A percentile compares a stretch with the other conserved stretches of the same genome.
These are phyloP conservation scores for Diaprepes abbreviatus DNA, from an alignment of 2,888 invertebrate genomes.

Conservation along the genomic window DNA sequence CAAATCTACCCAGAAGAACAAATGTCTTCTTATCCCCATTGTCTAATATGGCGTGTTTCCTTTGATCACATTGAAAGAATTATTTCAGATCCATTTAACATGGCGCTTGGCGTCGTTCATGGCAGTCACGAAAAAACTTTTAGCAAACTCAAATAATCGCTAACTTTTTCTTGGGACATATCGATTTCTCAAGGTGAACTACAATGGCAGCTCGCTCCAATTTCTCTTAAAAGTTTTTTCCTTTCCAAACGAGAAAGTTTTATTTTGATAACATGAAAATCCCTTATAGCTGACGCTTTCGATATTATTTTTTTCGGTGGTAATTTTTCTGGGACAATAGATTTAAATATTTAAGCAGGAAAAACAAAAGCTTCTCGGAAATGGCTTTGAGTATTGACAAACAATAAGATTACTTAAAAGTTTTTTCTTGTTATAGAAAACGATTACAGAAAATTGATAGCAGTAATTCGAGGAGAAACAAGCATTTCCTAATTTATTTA, in stretches of 20 bases:
- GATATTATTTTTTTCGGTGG: constrained; percentile 13
- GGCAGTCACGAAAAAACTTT: constrained; percentile 63
- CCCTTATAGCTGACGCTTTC: constrained; percentile 13
- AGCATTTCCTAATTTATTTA: too few relatives aligned
- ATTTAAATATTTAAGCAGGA: constrained; percentile 14
- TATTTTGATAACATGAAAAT: constrained; percentile 25
- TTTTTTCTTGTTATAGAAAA: not conserved
- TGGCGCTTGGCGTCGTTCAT: constrained; percentile 57
- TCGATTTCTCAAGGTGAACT: constrained; percentile 55
- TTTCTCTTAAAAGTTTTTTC: constrained; percentile 39
- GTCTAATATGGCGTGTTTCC: constrained; percentile 60
- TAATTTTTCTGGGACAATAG: constrained; percentile 16
- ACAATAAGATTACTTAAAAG: constrained; percentile 3
- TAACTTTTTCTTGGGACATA: constrained; percentile 52
- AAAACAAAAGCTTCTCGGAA: constrained; percentile 5
- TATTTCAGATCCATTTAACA: constrained; percentile 69
- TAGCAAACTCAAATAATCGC: constrained; percentile 59
- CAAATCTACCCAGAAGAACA: not conserved
- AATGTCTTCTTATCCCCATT: constrained; percentile 6
- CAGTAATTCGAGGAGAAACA: too few relatives aligned
- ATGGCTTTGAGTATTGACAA: constrained; percentile 4
- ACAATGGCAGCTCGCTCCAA: constrained; percentile 39
- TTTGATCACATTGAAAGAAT: constrained; percentile 65
- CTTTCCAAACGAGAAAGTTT: constrained; percentile 35
- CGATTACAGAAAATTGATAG: not conserved